Percentiles rank a stretch among this genome's conserved stretches.
phyloP scores from a whole-genome alignment of 1,140 invertebrate genomes.

The Dolichoris vasculosae region DNA sequence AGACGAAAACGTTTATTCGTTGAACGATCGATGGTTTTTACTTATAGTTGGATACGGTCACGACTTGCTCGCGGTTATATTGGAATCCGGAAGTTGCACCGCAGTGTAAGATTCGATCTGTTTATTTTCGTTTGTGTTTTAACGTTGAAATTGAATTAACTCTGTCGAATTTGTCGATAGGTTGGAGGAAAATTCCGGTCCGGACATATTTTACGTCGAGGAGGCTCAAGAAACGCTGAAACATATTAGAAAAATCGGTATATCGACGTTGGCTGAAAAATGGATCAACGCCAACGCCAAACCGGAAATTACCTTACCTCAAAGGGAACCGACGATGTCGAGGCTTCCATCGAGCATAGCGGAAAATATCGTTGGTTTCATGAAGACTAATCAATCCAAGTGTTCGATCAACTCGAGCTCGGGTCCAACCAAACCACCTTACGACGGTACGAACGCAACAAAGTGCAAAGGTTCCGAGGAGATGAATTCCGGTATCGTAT shows the following conservation, averaged over 20 bases:
- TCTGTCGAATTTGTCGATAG: slow-evolving; percentile 54
- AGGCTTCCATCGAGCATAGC: slow-evolving; percentile 62
- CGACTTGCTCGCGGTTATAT: slow-evolving; percentile 81
- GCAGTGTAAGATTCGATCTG: slow-evolving; percentile 66
- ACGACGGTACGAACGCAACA: slow-evolving; percentile 76
- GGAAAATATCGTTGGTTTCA: slow-evolving; percentile 71
- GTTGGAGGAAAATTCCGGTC: slow-evolving; percentile 73
- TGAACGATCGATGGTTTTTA: slow-evolving; percentile 80
- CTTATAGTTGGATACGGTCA: slow-evolving; percentile 83
- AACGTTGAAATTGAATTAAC: background rate
- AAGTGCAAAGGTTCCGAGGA: slow-evolving; percentile 78
- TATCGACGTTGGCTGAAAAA: slow-evolving; percentile 77
- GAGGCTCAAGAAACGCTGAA: slow-evolving; percentile 82
- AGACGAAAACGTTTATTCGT: slow-evolving; percentile 37
- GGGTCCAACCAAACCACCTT: slow-evolving; percentile 63
- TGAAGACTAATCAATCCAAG: slow-evolving; percentile 65
- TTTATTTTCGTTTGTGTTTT: background rate
- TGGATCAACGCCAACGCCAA: slow-evolving; percentile 78
- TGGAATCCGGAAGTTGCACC: slow-evolving; percentile 81
- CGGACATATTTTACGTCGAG: slow-evolving; percentile 79
- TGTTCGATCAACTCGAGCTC: slow-evolving; percentile 48
- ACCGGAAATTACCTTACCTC: slow-evolving; percentile 68
- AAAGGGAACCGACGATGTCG: slow-evolving; percentile 58
- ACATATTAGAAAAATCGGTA: slow-evolving; percentile 80
- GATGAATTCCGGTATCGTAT: slow-evolving; percentile 61